phyloP scores from a whole-genome alignment of 1,140 invertebrate genomes.

The Oreohelix idahoensis region DNA sequence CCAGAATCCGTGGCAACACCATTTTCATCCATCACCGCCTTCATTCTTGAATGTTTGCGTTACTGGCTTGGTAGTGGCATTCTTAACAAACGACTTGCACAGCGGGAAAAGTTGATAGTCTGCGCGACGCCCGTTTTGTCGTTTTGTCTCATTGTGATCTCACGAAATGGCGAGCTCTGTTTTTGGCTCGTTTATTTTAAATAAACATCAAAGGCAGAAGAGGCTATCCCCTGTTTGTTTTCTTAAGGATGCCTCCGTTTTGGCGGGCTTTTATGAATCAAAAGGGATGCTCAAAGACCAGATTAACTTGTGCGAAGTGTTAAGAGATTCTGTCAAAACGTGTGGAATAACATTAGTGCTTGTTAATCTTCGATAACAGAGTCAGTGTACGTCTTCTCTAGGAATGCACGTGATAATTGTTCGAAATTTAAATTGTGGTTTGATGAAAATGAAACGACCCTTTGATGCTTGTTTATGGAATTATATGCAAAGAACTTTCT shows the following conservation, averaged over 20 bases:
- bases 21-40: slow-evolving; percentile 7
- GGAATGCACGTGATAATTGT: neutral
- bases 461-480: neutral
- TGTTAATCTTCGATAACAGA: neutral
- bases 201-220: slow-evolving; percentile 18
- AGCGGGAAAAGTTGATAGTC: neutral
- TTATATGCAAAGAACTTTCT: too few relatives aligned
- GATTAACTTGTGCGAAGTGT: neutral
- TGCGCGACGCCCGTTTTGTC: neutral
- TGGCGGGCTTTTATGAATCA: neutral
- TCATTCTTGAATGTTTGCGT: neutral
- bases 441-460: neutral
- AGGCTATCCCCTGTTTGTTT: slow-evolving; percentile 6
- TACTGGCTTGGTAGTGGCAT: neutral
- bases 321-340: neutral
- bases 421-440: neutral
- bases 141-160: neutral
- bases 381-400: neutral
- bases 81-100: neutral
- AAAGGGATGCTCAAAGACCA: neutral
- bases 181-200: neutral
- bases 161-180: neutral
- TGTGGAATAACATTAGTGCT: neutral
- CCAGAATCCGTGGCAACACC: neutral
- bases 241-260: neutral